Base-by-base conservation (phyloP, 2,888 invertebrate species). In the Ophion obscuratus region DNA sequence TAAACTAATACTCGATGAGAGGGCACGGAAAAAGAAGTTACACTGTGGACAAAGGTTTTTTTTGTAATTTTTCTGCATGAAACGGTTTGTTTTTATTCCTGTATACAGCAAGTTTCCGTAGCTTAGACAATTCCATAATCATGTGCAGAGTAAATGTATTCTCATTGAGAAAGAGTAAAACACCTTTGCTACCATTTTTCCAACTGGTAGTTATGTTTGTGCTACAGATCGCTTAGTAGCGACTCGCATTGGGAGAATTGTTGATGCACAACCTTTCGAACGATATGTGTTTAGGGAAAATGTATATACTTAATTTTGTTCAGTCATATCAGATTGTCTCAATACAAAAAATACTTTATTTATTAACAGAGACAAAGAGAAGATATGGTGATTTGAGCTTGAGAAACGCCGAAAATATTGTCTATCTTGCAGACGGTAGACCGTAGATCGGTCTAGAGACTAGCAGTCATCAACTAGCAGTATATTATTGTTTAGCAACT, bases 1-100 rank as follows among this genome's bases (percentile, higher is more conserved):
- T 61, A 7, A 24, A 44, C 36, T 57, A n/a, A 59, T 20, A 53
- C 62, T 53, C 36, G 7, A 11, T 76, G 20, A 66, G 27, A 76
- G 7, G 14, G 31, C 40, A 24, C 6, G 14, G 6, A 20, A 61
- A 36, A 27, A 59, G 27, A 59, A 17, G 17, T 9, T 14, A 14
- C 6, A 31, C 6, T 20, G 31, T 20, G 20, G 14, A 76, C 66
- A 57, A 67, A 76, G 66, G 36, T 76, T 67, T 14, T 70, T 70
- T 53, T 53, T 5, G 53, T 67, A 27, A 61, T 31, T 44, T 74
- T 36, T 36, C 5, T 5, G 57, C 71, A 24, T 20, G 2, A 61
- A 24, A 61, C 24, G 73, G 53, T n/a, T 47, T 47, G 20, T 11
- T 17, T 71, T 31, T 71, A 57, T 11, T 14, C n/a, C n/a, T 36